Conservation (phyloP, 2,888 invertebrate genomes). For the Plagiodera versicolora region DNA sequence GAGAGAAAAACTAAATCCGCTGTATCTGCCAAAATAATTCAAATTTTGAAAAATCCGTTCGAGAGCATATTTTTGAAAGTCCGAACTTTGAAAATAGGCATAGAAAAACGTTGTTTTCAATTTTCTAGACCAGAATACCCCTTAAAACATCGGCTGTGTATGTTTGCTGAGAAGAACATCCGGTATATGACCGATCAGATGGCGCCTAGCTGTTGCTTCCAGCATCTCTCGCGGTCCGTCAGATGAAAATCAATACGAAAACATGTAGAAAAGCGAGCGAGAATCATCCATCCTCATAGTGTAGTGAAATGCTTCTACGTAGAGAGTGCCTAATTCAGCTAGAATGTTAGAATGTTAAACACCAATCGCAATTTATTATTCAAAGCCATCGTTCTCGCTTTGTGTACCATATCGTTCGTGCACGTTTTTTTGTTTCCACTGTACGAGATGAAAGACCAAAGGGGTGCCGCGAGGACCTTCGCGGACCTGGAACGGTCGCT, state of each 20-base stretch:
- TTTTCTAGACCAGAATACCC: no score
- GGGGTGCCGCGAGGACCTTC: slow-evolving; percentile 54
- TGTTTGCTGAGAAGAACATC: no score
- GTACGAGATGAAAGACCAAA: slow-evolving; percentile 54
- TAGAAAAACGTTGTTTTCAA: no score
- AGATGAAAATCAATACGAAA: slow-evolving; percentile 37
- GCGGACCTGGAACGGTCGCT: slow-evolving; percentile 60
- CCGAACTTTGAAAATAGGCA: no score
- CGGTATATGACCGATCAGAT: not conserved
- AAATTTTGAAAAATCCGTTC: no score
- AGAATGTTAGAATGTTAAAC: slow-evolving; percentile 54
- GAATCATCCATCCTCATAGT: not conserved
- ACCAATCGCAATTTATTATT: slow-evolving; percentile 62
- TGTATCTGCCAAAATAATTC: no score
- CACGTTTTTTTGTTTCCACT: slow-evolving; percentile 64
- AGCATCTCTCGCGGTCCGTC: not conserved
- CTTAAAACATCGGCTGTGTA: no score
- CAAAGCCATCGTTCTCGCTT: slow-evolving; percentile 61
- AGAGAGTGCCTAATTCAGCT: slow-evolving; percentile 14
- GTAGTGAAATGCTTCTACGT: slow-evolving; percentile 39
- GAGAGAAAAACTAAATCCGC: no score
- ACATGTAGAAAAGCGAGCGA: slow-evolving; percentile 29
- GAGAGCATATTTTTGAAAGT: no score
- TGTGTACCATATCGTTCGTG: slow-evolving; percentile 62
- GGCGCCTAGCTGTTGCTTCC: not conserved